Evolutionary conservation across 2,888 invertebrate species (phyloP), one percentile per base, ranked within the genome.

Genomic region (Ectemnius cavifrons): DNA sequence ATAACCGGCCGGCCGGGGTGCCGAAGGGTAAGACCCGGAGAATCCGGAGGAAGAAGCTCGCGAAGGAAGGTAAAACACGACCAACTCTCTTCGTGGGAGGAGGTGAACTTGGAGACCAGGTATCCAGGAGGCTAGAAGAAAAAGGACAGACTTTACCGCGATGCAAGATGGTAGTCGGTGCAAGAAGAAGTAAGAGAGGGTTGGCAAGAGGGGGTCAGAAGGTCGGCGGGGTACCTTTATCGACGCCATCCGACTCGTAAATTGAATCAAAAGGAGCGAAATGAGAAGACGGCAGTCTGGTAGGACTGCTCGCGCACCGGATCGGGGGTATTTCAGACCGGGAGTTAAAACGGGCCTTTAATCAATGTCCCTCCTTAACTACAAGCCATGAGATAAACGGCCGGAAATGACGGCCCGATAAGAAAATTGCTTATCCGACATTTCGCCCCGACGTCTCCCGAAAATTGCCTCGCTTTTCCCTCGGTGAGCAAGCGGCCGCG

Each of bases 391-490:
- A 89, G 88, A 89, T 88, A 88, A 88, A 89, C 87, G 89, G 88
- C 89, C 88, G 89, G 88, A 89, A 89, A 89, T 89, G 87, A 89
- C 88, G 84, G 75, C 74, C 85, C 82, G 89, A 89, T 89, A 89
- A 89, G 88, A 88, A 88, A 89, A 89, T 88, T 87, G 88, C 88
- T 88, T 86, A 87, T 80, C 83, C 85, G 72, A 85, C 79, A 75
- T 79, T 77, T 76, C 71, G 28, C 58, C 73, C 64, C 75, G 73
- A 63, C 73, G 77, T 78, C 75, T 75, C 80, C 61, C 67, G 81
- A 84, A 83, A 87, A 87, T 86, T 86, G 83, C 75, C 81, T 86
- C 79, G 80, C 80, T 83, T 81, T 84, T 70, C 81, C 78, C 81
- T 77, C 78, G 73, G 46, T 77, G 76, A 77, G 81, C 70, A 71